Evolutionary conservation across 2,797 vertebrate genomes (phyloP).

Genomic region (Coregonus ussuriensis): DNA sequence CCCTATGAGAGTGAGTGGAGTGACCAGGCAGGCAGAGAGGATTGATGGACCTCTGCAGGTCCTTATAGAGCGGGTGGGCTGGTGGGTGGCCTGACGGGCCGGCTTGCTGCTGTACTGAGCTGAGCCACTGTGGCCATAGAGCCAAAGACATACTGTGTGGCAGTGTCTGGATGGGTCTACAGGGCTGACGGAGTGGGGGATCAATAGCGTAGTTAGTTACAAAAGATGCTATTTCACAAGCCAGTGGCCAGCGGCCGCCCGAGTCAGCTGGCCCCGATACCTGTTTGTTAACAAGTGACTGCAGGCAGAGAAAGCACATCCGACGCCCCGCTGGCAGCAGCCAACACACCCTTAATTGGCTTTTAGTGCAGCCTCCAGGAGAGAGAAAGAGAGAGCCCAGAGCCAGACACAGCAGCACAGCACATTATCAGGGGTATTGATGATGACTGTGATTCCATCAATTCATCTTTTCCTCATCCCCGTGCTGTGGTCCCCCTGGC

Average conservation of each 20-base stretch:
- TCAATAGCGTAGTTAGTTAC: slow-evolving; percentile 92
- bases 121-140: neutral
- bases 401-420: slow-evolving; percentile 52
- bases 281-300: slow-evolving; percentile 90
- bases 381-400: slow-evolving; percentile 55
- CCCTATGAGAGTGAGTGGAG: no score
- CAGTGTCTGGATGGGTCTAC: slow-evolving; percentile 7
- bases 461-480: slow-evolving; percentile 46
- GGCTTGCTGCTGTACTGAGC: slow-evolving; percentile 7
- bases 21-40: slow-evolving; percentile 57
- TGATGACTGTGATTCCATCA: slow-evolving; percentile 62
- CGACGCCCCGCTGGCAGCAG: slow-evolving; percentile 78
- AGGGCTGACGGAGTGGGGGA: slow-evolving; percentile 72
- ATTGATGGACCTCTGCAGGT: slow-evolving; percentile 62
- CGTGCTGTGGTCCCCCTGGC: neutral
- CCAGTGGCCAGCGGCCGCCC: slow-evolving; percentile 84
- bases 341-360: slow-evolving; percentile 66
- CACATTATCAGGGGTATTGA: slow-evolving; percentile 72
- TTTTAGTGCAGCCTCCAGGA: slow-evolving; percentile 68
- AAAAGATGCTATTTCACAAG: slow-evolving; percentile 97
- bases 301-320: slow-evolving; percentile 81
- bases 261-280: slow-evolving; percentile 72
- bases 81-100: neutral
- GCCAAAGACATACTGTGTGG: slow-evolving; percentile 18
- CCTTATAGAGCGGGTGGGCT: slow-evolving; percentile 10